Evolutionary conservation across 2,888 invertebrate genomes (phyloP).

Genomic region (Netelia melanura): DNA sequence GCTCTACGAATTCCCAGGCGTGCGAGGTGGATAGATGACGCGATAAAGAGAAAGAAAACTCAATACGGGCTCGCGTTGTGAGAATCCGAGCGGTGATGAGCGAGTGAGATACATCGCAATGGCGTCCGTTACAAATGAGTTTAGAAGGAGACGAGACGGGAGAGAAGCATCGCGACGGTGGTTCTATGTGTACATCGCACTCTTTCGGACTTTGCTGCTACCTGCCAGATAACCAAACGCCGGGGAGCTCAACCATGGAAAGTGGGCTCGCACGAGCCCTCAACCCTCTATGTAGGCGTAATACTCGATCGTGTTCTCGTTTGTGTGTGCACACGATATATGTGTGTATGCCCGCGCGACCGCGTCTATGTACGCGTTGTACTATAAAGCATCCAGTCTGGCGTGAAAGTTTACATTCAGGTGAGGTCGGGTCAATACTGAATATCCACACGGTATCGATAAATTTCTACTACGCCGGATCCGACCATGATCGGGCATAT

Average conservation of each 20-base stretch:
- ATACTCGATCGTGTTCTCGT: neutral
- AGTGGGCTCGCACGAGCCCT: conserved; percentile 35
- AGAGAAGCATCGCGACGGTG: conserved; percentile 2
- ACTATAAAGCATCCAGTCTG: neutral
- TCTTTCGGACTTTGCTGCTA: conserved; percentile 53
- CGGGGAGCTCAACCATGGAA: conserved; percentile 55
- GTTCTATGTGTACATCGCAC: neutral
- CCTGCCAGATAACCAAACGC: conserved; percentile 56
- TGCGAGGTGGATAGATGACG: neutral
- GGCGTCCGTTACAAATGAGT: conserved; percentile 62
- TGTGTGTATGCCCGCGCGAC: neutral
- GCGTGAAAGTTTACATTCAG: conserved; percentile 50
- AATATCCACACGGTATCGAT: conserved; percentile 47
- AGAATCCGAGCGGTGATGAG: conserved; percentile 29
- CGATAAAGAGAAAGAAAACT: conserved; percentile 27
- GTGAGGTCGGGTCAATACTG: conserved; percentile 66
- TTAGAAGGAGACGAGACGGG: conserved; percentile 57
- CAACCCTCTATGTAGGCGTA: neutral
- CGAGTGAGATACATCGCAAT: conserved; percentile 43
- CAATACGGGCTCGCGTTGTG: conserved; percentile 25
- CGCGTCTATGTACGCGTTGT: neutral
- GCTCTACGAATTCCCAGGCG: neutral
- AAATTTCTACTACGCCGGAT: conserved; percentile 42
- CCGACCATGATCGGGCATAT: conserved; percentile 3
- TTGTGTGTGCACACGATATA: neutral